Percentiles rank a stretch among this genome's conserved stretches.
Evolutionary conservation across 2,797 vertebrate species (phyloP).

Genomic region (Ficedula albicollis): DNA sequence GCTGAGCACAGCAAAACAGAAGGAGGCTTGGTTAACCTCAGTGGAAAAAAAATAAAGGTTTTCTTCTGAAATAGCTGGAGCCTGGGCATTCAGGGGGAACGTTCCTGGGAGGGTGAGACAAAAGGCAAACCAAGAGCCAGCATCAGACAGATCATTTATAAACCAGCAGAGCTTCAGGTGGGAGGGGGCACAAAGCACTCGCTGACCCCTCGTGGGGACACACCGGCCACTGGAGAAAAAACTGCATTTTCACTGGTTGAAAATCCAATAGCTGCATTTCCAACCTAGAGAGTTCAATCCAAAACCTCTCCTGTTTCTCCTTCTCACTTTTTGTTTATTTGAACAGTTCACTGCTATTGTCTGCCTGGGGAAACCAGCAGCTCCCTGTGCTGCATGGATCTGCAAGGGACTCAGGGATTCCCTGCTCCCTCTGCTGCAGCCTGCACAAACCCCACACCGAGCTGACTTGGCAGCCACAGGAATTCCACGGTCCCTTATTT

Average conservation of each 20-base stretch:
- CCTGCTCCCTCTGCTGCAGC: neutral
- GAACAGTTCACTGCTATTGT: neutral
- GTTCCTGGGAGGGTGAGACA: neutral
- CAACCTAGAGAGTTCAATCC: neutral
- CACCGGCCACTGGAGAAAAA: rapidly evolving
- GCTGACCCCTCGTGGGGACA: neutral
- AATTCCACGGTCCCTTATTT: neutral
- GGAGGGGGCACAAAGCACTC: neutral
- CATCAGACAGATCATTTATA: neutral
- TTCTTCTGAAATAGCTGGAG: conserved; percentile 18
- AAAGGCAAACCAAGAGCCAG: neutral
- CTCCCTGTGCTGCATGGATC: neutral
- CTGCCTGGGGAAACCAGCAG: neutral
- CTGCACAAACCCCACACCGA: rapidly evolving
- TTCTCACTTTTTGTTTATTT: neutral
- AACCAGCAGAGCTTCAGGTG: conserved; percentile 2
- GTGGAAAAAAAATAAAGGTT: neutral
- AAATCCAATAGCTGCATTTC: neutral
- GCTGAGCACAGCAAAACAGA: conserved; percentile 44
- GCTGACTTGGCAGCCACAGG: rapidly evolving
- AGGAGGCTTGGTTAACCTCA: conserved; percentile 49
- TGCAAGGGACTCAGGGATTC: neutral
- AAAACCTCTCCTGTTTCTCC: neutral
- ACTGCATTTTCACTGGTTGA: too few species aligned
- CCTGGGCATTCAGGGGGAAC: neutral